Evolutionary conservation across 2,797 vertebrate species (phyloP), one percentile per base, ranked within the genome.

Genomic region (Gouania willdenowi): DNA sequence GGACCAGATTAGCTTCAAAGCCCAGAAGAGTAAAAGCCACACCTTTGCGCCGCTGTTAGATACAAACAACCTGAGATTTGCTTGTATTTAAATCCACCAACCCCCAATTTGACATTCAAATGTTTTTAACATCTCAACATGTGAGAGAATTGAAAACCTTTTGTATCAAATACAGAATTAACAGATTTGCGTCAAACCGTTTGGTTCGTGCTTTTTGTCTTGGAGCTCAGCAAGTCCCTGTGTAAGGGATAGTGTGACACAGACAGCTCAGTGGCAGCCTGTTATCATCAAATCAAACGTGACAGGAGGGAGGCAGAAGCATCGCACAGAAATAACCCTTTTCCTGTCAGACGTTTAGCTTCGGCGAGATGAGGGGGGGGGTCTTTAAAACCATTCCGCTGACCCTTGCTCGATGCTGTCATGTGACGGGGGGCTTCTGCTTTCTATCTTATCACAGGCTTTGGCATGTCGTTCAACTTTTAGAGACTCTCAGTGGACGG

Each of bases 261-360:
- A 46, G 58, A 60, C 44, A 4, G 50, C 75, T 71, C 55, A 2
- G 58, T 26, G 76, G 73, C 82, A 75, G 63, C 62, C 70, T 17
- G 62, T 75, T 84, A 85, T 86, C 76, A 63, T 74, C 76, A 43
- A 62, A 83, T 84, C 83, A 75, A 73, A 82, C 27, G 43, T 71
- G 76, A 80, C 75, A 74, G 72, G 57, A 49, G 66, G 66, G 63
- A 79, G 74, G 57, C 67, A 58, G 46, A 50, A 45, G 73, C 71
- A 34, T 66, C 67, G 55, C 73, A 79, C 69, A 70, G 64, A 81
- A 78, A 81, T 79, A 82, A 79, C 66, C 77, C 39, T 51, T 54
- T 77, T 76, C 66, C 69, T 41, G 75, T 45, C 62, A 45, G 67
- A 46, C 17, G 34, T 79, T 83, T 79, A 77, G 82, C 80, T 73